phyloP scores from a whole-genome alignment of 2,113 vertebrate species.

The Gallinago media region DNA sequence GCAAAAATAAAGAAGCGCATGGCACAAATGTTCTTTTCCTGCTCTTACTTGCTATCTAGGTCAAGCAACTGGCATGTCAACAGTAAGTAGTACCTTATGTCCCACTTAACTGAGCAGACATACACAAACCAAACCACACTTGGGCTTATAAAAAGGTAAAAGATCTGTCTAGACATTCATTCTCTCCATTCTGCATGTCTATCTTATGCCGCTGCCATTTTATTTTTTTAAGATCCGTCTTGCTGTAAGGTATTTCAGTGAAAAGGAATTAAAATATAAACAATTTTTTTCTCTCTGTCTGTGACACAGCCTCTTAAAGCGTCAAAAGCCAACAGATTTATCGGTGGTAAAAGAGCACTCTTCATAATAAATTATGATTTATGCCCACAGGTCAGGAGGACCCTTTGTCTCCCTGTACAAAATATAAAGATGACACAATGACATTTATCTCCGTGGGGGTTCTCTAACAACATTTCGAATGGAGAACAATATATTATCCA shows the following conservation, averaged over 20 bases:
- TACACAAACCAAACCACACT: neutral
- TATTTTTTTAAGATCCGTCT: neutral
- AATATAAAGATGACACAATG: neutral
- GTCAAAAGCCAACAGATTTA: neutral
- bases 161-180: neutral
- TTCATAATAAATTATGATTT: conserved; percentile 16
- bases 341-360: neutral
- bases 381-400: conserved; percentile 1
- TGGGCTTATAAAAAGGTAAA: neutral
- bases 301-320: neutral
- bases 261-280: conserved; percentile 35
- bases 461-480: conserved; percentile 29
- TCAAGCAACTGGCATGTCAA: neutral
- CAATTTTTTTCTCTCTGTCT: neutral
- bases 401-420: neutral
- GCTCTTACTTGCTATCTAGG: neutral
- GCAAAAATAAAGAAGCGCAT: neutral
- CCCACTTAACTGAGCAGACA: neutral
- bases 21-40: neutral
- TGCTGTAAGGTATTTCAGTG: neutral
- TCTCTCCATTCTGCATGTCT: neutral
- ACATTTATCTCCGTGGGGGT: neutral
- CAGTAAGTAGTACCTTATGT: neutral
- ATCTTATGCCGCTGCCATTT: neutral
- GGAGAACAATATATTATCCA: conserved; percentile 17